Base-by-base conservation (phyloP, 2,113 vertebrate species). In the Noctilio leporinus region DNA sequence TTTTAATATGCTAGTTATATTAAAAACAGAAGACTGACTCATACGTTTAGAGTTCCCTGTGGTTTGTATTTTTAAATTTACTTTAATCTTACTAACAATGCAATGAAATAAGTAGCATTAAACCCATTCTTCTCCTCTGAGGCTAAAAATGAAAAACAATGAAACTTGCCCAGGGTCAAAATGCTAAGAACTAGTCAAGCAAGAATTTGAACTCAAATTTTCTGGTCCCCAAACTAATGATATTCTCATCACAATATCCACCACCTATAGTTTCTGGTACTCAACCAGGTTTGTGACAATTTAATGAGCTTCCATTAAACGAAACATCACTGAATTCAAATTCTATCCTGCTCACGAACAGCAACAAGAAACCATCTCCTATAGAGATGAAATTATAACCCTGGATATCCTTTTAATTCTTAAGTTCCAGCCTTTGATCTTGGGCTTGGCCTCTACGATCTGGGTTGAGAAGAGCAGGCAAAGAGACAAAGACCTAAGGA, bases 1-100 rank as follows among this genome's bases (percentile, higher is more conserved):
- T 94, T 97, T 93, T 96, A 96, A 93, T 86, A 94, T 86, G 65
- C 76, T 93, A 87, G n/a, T 84, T 94, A 89, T 89, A 94, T 86
- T 94, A 78, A 92, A 95, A 95, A 49, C 59, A 93, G 76, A 95
- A 89, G 83, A 87, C 33, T 38, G 93, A 95, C 55, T 83, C 59
- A 82, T 4, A 70, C 24, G 64, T 59, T 86, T 93, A 73, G 91
- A 70, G 49, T 83, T 91, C 35, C 76, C 90, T 78, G 2, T 67
- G n/a, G 62, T 57, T 96, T 70, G 45, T 73, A 65, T 87, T 86
- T 92, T 86, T 75, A 65, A 90, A 65, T 90, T 95, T 83, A 51
- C 75, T 96, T 92, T 77, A 95, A 69, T 83, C 19, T 53, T 84
- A 35, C 65, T 77, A 77, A 76, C 59, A 95, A 59, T 62, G 62